phyloP scores from a whole-genome alignment of 1,140 invertebrate species.

The Holotrichia oblita region DNA sequence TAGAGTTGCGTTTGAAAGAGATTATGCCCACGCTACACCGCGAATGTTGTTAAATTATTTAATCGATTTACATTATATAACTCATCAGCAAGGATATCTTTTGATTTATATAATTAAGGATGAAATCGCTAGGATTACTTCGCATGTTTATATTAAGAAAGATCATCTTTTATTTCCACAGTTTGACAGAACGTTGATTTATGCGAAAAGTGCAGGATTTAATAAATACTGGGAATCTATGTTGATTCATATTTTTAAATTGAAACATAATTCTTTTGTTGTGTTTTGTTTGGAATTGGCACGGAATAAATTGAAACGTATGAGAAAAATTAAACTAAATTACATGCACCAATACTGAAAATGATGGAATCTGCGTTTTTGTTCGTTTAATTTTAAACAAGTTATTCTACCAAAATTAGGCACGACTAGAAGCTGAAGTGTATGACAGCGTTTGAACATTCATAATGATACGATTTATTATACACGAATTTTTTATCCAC shows the following conservation, averaged over 20 bases:
- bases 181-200: conserved; percentile 16
- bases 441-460: no score
- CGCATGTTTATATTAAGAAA: conserved; percentile 11
- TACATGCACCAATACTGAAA: no score
- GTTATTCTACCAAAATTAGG: no score
- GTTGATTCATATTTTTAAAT: not conserved
- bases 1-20: conserved; percentile 21
- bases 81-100: not conserved
- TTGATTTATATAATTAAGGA: conserved; percentile 26
- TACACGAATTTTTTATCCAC: no score
- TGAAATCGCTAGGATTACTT: not conserved
- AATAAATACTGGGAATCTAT: not conserved
- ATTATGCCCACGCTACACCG: conserved; percentile 39
- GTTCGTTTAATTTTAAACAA: no score
- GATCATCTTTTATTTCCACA: conserved; percentile 20
- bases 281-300: conserved; percentile 29
- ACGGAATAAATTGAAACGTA: not conserved
- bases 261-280: conserved; percentile 7
- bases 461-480: no score
- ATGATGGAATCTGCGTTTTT: no score
- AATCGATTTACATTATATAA: conserved; percentile 9
- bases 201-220: not conserved
- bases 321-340: not conserved
- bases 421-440: no score
- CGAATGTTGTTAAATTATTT: conserved; percentile 1